Base-by-base conservation (phyloP, 2,888 invertebrate genomes). In the Catotricha subobsoleta region DNA sequence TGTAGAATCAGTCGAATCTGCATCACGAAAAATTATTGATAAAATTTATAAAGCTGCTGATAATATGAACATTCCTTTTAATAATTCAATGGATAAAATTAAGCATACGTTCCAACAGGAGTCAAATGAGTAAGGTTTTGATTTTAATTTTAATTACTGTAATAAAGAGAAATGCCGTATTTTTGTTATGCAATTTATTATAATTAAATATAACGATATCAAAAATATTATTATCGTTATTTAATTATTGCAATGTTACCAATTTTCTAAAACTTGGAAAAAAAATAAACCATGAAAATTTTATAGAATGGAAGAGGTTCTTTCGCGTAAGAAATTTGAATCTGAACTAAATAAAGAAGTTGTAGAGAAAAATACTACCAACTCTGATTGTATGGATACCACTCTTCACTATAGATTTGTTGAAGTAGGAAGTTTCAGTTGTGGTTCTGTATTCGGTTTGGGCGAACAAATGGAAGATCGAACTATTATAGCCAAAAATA, bases 391-490 rank as follows among this genome's bases (percentile, higher is more conserved):
- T 15, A 36, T 15, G 2, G 23, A 25, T 10, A 2, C 4, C 3
- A 25, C 6, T n/a, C n/a, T n/a, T n/a, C 55, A 59, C 42, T 55
- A 51, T 30, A 58, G 53, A 40, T 62, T 62, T 16, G 56, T 60
- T 28, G 60, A 60, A 44, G 58, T 59, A 19, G 62, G 61, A 4
- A 52, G 54, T 0, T 39, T 60, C 0, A 52, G 54, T 10, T 54
- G 51, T 46, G 61, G 61, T 10, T 54, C 56, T 1, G 55, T 62
- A 47, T 81, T 82, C 49, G 77, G 78, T 4, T 65, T 81, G 31
- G 80, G 80, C 0, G 81, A 82, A 55, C 67, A 69, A 44, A 70
- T 74, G 66, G 60, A 68, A 2, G 71, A 77, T 53, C 69, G 80
- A 12, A 67, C 76, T 5, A 71, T 82, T 20, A 66, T 80, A 39